Conservation (phyloP, 2,888 invertebrate genomes). For the Latheticus oryzae region DNA sequence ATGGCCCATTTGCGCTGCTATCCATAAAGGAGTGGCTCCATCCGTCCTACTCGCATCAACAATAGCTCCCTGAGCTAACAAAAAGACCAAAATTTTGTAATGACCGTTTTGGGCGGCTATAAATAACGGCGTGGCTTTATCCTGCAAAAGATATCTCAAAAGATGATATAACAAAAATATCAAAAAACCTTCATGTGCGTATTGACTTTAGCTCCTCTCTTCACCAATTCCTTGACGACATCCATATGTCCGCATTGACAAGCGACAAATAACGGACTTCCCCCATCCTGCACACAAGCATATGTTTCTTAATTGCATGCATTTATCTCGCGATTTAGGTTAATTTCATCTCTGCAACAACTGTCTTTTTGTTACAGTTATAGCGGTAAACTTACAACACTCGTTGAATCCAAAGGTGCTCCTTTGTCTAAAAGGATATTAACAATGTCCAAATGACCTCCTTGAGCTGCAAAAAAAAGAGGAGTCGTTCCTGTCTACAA, state of each 20-base stretch:
- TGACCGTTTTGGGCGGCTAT: slow-evolving; percentile 96
- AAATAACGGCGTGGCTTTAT: slow-evolving; percentile 91
- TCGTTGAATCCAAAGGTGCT: slow-evolving; percentile 81
- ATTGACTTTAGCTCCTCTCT: slow-evolving; percentile 84
- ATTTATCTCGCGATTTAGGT: slow-evolving; percentile 40
- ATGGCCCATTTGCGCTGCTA: slow-evolving; percentile 95
- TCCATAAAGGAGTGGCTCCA: slow-evolving; percentile 92
- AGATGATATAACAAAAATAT: neutral
- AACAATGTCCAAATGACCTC: slow-evolving; percentile 88
- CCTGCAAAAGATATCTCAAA: slow-evolving; percentile 70
- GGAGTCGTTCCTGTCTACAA: slow-evolving; percentile 91
- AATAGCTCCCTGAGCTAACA: slow-evolving; percentile 79
- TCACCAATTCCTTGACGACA: slow-evolving; percentile 86
- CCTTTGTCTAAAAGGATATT: slow-evolving; percentile 81
- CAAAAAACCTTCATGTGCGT: slow-evolving; percentile 81
- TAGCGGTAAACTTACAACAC: slow-evolving; percentile 72
- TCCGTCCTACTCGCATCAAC: slow-evolving; percentile 82
- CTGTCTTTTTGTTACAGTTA: slow-evolving; percentile 24
- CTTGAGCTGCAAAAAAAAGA: slow-evolving; percentile 94
- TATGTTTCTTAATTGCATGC: slow-evolving; percentile 15
- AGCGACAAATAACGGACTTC: slow-evolving; percentile 92
- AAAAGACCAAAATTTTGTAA: slow-evolving; percentile 78
- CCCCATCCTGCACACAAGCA: slow-evolving; percentile 81
- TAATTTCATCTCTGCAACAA: slow-evolving; percentile 27
- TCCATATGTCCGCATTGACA: slow-evolving; percentile 92